Evolutionary conservation across 2,113 vertebrate genomes (phyloP).

Genomic region (Mus pahari): DNA sequence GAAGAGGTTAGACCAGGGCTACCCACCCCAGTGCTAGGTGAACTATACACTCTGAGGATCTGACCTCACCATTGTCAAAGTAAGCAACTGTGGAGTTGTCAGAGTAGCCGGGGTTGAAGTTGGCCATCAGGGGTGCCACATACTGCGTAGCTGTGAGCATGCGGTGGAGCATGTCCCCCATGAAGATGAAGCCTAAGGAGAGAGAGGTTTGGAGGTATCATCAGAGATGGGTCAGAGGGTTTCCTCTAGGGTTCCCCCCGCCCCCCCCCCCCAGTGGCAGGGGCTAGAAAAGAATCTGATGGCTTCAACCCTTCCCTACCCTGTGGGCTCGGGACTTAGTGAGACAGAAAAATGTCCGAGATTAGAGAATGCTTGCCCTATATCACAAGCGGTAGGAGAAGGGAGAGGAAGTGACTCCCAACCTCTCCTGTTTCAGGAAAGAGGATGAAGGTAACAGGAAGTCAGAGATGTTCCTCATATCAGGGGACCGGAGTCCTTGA

Average conservation of each 20-base stretch:
- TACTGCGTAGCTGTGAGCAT: constrained; percentile 99
- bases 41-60: neutral
- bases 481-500: neutral
- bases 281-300: neutral
- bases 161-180: constrained; percentile 94
- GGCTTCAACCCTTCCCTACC: neutral
- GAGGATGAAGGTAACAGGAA: neutral
- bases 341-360: neutral
- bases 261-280: neutral
- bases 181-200: constrained; percentile 94
- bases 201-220: neutral
- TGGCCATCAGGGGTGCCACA: constrained; percentile 97
- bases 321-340: neutral
- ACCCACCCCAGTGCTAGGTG: neutral
- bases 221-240: neutral
- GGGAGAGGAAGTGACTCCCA: neutral
- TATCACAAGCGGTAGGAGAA: neutral
- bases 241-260: neutral
- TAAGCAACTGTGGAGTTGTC: constrained; percentile 93
- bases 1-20: neutral
- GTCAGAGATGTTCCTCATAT: neutral
- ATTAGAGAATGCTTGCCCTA: neutral
- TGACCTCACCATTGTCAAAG: constrained; percentile 93
- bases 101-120: constrained; percentile 97
- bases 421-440: neutral